These are phyloP conservation scores for Drosophila pseudoananassae DNA, from an alignment of 1,140 invertebrate species.

Conservation along the genomic window DNA sequence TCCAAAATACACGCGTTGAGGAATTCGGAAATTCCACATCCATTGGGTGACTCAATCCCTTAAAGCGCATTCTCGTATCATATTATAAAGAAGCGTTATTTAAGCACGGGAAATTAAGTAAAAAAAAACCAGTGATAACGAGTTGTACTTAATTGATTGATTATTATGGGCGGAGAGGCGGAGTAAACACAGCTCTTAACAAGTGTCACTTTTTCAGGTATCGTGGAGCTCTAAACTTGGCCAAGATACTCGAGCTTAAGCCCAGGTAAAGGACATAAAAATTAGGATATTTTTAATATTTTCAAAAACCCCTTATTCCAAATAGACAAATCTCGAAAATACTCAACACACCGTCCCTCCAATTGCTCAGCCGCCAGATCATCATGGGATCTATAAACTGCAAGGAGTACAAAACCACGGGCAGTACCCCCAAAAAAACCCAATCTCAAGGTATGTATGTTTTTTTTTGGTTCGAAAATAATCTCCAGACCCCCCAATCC, in stretches of 20 bases:
- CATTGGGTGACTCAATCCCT: slow-evolving; percentile 16
- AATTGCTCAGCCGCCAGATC: slow-evolving; percentile 14
- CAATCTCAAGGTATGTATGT: slow-evolving; percentile 44
- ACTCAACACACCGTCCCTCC: slow-evolving; percentile 4
- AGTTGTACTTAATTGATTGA: slow-evolving; percentile 23
- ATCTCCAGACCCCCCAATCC: background rate
- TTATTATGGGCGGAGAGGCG: slow-evolving; percentile 1
- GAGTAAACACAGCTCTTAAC: slow-evolving; percentile 13
- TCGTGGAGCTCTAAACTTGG: slow-evolving; percentile 24
- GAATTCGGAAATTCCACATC: slow-evolving; percentile 16
- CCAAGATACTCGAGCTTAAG: background rate
- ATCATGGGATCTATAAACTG: slow-evolving; percentile 72
- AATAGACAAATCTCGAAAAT: slow-evolving; percentile 8
- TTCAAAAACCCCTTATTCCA: background rate
- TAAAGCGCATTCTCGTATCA: background rate
- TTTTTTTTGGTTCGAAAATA: background rate
- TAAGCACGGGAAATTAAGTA: slow-evolving; percentile 19
- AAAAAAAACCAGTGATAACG: slow-evolving; percentile 24
- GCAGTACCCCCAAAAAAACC: slow-evolving; percentile 58
- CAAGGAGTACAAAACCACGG: slow-evolving; percentile 75
- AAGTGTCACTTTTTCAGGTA: slow-evolving; percentile 16
- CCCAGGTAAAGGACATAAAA: slow-evolving; percentile 6
- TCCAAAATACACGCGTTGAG: background rate
- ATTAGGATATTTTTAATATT: background rate
- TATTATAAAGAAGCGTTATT: slow-evolving; percentile 7